phyloP scores from a whole-genome alignment of 2,797 vertebrate genomes.

The Tangara arthus region DNA sequence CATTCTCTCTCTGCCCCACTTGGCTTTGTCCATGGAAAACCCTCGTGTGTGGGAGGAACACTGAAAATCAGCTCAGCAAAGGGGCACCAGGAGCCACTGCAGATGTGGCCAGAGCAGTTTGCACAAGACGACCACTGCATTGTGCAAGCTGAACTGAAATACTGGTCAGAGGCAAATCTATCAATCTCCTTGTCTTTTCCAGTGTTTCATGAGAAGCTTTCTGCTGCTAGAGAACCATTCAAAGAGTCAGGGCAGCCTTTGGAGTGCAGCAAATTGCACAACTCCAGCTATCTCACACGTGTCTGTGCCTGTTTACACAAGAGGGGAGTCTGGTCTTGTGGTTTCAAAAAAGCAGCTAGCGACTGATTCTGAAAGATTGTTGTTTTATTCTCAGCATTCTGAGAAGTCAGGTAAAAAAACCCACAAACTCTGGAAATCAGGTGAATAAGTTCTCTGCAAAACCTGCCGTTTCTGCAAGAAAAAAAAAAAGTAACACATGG shows the following conservation, averaged over 20 bases:
- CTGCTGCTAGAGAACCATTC: not conserved
- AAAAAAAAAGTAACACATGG: accelerated
- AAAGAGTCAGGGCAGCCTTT: not conserved
- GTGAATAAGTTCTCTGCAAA: not conserved
- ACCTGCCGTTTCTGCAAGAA: not conserved
- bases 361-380: not conserved
- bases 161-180: not conserved
- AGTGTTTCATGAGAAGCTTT: not conserved
- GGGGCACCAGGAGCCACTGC: not conserved
- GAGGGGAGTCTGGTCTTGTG: not conserved
- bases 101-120: not conserved
- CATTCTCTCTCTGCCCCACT: not conserved
- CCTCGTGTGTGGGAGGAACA: not conserved
- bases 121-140: not conserved
- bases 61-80: not conserved
- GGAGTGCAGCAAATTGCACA: not conserved
- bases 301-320: not conserved
- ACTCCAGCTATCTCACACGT: not conserved
- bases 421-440: not conserved
- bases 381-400: not conserved
- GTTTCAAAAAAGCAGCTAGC: not conserved
- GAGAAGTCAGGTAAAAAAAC: not conserved
- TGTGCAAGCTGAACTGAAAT: not conserved
- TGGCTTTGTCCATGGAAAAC: not conserved
- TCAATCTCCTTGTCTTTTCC: not conserved